These are phyloP conservation scores for Sesamia inferens DNA, from an alignment of 2,888 invertebrate genomes.

Conservation along the genomic window DNA sequence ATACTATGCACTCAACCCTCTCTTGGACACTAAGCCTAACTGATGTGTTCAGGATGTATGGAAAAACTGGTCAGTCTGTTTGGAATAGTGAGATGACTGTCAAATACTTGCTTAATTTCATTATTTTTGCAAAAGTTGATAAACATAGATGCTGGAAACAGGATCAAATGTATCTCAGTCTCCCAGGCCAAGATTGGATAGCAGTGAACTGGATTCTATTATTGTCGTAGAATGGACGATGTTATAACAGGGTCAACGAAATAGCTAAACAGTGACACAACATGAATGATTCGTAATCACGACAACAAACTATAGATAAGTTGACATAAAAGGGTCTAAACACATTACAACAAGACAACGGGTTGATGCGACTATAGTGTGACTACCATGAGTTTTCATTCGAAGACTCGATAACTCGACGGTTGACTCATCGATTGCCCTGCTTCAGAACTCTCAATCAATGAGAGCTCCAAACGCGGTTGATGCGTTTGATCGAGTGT, in stretches of 20 bases:
- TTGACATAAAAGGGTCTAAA: neutral
- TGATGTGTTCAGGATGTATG: neutral
- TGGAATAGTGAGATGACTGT: neutral
- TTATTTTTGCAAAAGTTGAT: neutral
- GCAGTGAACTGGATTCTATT: neutral
- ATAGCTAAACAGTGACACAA: neutral
- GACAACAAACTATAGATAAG: neutral
- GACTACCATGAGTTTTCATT: no score
- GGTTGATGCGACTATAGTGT: neutral
- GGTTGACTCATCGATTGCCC: no score
- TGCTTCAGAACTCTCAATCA: no score
- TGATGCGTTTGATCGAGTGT: no score
- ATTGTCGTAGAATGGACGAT: neutral
- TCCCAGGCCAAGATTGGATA: neutral
- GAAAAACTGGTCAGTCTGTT: neutral
- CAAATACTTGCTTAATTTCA: neutral
- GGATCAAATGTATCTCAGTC: neutral
- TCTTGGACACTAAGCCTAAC: neutral
- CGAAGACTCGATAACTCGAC: no score
- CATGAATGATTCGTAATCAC: neutral
- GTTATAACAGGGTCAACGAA: neutral
- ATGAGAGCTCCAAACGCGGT: no score
- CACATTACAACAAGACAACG: no score
- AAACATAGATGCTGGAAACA: neutral
- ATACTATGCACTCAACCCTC: neutral